These are phyloP conservation scores for Sebastes iracundus DNA, from an alignment of 2,797 vertebrate species.

Conservation along the genomic window DNA sequence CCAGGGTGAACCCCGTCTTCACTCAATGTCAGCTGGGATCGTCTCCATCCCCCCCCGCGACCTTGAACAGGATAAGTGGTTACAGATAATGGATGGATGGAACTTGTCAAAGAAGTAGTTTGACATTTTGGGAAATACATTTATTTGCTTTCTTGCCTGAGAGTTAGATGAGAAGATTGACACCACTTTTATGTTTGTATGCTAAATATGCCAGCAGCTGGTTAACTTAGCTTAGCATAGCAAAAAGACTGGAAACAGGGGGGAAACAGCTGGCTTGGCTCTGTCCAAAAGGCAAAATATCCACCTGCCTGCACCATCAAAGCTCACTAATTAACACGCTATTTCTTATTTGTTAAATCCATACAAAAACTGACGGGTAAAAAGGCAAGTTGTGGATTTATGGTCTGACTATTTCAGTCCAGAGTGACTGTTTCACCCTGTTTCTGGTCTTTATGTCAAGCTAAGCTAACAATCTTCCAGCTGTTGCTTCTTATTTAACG, in stretches of 20 bases:
- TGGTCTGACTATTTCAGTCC: not conserved
- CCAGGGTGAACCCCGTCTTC: too few relatives aligned
- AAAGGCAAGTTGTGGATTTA: not conserved
- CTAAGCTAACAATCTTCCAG: not conserved
- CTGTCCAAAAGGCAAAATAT: not conserved
- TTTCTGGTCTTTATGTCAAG: not conserved
- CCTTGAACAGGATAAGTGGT: too few relatives aligned
- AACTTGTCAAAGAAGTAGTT: not conserved
- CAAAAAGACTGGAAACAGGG: not conserved
- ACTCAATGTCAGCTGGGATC: too few relatives aligned
- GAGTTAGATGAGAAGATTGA: not conserved
- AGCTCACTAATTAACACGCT: not conserved
- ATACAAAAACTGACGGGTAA: not conserved
- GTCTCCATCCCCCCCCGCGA: too few relatives aligned
- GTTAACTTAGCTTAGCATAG: not conserved
- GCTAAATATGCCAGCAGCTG: too few relatives aligned
- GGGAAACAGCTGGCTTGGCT: not conserved
- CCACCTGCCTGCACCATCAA: not conserved
- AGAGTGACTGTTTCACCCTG: not conserved
- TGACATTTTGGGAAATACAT: not conserved
- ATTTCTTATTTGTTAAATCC: not conserved
- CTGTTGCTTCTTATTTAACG: not conserved
- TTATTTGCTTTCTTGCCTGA: not conserved
- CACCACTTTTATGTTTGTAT: not conserved
- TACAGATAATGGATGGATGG: too few relatives aligned